A percentile compares a stretch with the other conserved stretches of the same genome.
These are phyloP conservation scores for Agrotis clavis DNA, from an alignment of 2,888 invertebrate species.

Conservation along the genomic window DNA sequence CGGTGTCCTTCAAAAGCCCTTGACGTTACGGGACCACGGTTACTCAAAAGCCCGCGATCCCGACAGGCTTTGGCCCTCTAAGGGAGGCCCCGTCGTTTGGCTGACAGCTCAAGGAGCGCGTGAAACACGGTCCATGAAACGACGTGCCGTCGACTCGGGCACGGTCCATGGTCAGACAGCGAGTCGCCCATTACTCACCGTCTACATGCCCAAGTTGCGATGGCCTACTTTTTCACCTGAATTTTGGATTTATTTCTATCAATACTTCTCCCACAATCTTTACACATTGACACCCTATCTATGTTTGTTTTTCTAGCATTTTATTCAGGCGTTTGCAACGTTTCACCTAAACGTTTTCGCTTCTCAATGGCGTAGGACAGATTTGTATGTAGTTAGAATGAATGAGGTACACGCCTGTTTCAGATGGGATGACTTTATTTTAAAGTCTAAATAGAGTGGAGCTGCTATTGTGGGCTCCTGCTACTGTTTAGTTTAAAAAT, in stretches of 20 bases:
- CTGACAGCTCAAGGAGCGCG: too few relatives aligned
- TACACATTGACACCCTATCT: constrained; percentile 29
- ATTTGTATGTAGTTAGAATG: constrained; percentile 64
- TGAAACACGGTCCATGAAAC: too few relatives aligned
- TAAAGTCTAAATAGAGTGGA: constrained; percentile 44
- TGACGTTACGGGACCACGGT: too few relatives aligned
- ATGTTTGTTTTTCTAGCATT: constrained; percentile 67
- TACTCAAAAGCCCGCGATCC: too few relatives aligned
- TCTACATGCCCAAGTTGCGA: too few relatives aligned
- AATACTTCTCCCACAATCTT: constrained; percentile 34
- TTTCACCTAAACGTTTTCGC: constrained; percentile 70
- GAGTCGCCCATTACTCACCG: too few relatives aligned
- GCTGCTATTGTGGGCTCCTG: constrained; percentile 4
- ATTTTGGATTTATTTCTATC: background rate
- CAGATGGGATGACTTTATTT: constrained; percentile 57
- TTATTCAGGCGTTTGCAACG: constrained; percentile 67
- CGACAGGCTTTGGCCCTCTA: too few relatives aligned
- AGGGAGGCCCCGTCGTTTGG: too few relatives aligned
- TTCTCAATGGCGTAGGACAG: constrained; percentile 63
- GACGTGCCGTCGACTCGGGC: too few relatives aligned
- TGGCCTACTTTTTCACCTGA: background rate
- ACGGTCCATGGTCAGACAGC: too few relatives aligned
- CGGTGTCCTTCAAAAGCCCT: too few relatives aligned
- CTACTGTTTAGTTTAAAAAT: constrained; percentile 10
- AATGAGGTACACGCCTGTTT: constrained; percentile 61